A percentile compares a stretch with the other conserved stretches of the same genome.
Evolutionary conservation across 1,140 invertebrate species (phyloP).

Genomic region (Saccostrea cuccullata): DNA sequence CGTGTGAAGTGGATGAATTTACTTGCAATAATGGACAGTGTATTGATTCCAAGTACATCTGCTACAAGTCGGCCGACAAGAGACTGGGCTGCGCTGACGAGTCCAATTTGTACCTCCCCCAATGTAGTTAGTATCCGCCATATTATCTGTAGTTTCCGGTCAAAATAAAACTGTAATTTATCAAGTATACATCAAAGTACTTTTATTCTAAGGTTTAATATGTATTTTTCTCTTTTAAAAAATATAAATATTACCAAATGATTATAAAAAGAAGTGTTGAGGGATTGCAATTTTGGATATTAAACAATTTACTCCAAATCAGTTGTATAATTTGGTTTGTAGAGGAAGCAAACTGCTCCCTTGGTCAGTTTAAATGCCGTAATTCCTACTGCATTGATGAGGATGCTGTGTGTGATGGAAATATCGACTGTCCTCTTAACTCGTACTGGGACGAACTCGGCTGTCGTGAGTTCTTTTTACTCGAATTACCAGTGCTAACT

Average conservation of each 20-base stretch:
- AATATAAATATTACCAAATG: background rate
- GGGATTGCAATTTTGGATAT: background rate
- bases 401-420: slow-evolving; percentile 75
- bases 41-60: slow-evolving; percentile 65
- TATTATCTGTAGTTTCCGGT: background rate
- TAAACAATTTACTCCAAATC: background rate
- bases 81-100: slow-evolving; percentile 77
- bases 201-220: too few species aligned
- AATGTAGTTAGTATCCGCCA: background rate
- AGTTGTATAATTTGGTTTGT: slow-evolving; percentile 4
- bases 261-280: background rate
- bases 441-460: slow-evolving; percentile 66
- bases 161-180: too few species aligned
- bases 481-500: too few species aligned
- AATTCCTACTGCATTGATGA: slow-evolving; percentile 77
- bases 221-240: too few species aligned
- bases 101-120: slow-evolving; percentile 75
- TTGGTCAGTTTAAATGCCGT: slow-evolving; percentile 75
- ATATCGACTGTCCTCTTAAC: slow-evolving; percentile 76
- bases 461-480: slow-evolving; percentile 64
- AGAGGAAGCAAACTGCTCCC: slow-evolving; percentile 70
- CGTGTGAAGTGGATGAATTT: slow-evolving; percentile 71
- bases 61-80: slow-evolving; percentile 64
- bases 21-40: slow-evolving; percentile 76
- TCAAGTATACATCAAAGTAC: too few species aligned